Evolutionary conservation across 2,888 invertebrate genomes (phyloP), one percentile per base, ranked within the genome.

Genomic region (Pyrochroa serraticornis): DNA sequence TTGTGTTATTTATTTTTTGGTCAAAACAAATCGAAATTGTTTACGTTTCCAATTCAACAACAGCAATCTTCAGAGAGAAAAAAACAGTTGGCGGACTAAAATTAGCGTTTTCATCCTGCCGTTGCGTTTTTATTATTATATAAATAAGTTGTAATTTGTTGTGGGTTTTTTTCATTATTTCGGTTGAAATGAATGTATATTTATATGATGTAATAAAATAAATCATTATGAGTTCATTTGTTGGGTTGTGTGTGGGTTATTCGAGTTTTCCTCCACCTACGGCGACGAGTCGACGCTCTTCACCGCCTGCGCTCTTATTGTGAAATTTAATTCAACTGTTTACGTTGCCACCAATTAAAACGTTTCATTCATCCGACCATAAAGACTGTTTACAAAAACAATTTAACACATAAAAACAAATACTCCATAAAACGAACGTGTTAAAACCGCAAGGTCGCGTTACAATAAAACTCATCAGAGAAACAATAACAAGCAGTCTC

Each of bases 321-420:
- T 44, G 52, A 52, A 53, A 54, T 54, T 45, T 43, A 51, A 51
- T 57, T 57, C 45, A 35, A 47, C 7, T 53, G 47, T 60, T 60
- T 56, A 58, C 48, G 55, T 48, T 48, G 5, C 36, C n/a, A 42
- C 39, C 56, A 56, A 56, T 56, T 56, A 56, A 56, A 56, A 43
- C 48, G 43, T 37, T 46, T 57, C 57, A 57, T 57, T 51, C 57
- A 57, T 51, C 57, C 57, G 51, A 39, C 60, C 51, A 54, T 60
- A 60, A 60, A 60, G 55, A 50, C 39, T 60, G 55, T 60, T 60
- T 60, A 60, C 55, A 60, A 55, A 60, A 60, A 60, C 60, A 60
- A 60, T 55, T 55, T 51, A 55, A 55, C 55, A 55, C 60, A 60
- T 55, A 60, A 60, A 60, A 60, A 60, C 44, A 55, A 60, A 60